Evolutionary conservation across 64 coral and sea anemone genomes (phyloP), one percentile per base, ranked within the genome.

Genomic region (Acropora tenuis): DNA sequence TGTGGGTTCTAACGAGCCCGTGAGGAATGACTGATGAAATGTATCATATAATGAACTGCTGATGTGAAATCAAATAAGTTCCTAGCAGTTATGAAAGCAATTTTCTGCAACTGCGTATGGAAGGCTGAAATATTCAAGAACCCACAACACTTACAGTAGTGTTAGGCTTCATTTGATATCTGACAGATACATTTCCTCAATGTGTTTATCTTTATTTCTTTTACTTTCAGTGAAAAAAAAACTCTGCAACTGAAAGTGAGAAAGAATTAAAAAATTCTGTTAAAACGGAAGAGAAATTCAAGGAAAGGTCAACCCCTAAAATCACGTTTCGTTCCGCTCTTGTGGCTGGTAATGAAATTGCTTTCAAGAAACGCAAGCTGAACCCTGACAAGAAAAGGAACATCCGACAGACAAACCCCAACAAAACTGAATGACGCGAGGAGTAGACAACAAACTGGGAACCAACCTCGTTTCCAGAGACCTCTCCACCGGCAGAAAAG

Each of bases 291-390:
- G 76, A 50, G 1, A 94, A 97, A 84, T 90, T 88, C 50, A 90
- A 84, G 79, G 76, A 93, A 93, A 76, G 84, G 41, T n/a, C 74
- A 49, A 94, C 71, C 1, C 87, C 88, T 10, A 79, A 85, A 44
- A 75, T 94, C 13, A 48, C 63, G 1, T 74, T 50, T 65, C 78
- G 79, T 59, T 44, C 67, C 6, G 6, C 60, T 13, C 3, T 7
- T 78, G 74, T 58, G 47, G 58, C 52, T 41, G 8, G 82, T 30
- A 78, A 20, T 42, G 80, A 91, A 48, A 46, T 93, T 48, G 58
- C 91, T 1, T 93, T 93, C 80, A 93, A 93, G 53, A 93, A 88
- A 79, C 58, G 91, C 67, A 93, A 80, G 87, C 58, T 93, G 1
- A 93, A 93, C 41, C 76, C 67, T 79, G 91, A 87, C 19, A 93